Conservation (phyloP, 1,140 invertebrate genomes). For the Drosophila kurseongensis region DNA sequence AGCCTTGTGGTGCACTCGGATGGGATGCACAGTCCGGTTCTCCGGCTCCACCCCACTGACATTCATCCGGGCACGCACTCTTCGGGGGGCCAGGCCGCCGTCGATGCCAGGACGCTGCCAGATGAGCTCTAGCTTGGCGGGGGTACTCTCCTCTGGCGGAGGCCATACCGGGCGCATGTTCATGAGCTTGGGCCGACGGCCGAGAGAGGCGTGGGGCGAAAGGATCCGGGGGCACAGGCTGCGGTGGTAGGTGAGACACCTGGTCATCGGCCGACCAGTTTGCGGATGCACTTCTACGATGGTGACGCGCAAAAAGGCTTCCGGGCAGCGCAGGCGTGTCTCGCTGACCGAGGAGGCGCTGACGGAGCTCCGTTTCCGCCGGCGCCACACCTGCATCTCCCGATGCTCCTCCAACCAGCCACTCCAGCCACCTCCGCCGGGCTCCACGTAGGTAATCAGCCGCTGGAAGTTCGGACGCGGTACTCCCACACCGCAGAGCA, state of each 20-base stretch:
- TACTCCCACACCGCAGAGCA: neutral
- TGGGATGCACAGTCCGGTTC: neutral
- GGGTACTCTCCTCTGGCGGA: neutral
- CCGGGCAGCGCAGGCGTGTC: neutral
- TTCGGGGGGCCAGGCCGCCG: neutral
- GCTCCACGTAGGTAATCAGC: neutral
- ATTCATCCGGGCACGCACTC: neutral
- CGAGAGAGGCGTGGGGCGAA: neutral
- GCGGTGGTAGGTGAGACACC: neutral
- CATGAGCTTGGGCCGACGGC: neutral
- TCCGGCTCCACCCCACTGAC: neutral
- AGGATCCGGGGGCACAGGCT: neutral
- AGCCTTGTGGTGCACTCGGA: neutral
- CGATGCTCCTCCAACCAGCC: neutral
- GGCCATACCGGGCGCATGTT: neutral
- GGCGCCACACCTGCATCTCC: neutral
- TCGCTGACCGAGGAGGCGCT: neutral
- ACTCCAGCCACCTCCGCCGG: neutral
- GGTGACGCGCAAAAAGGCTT: neutral
- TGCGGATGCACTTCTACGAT: neutral
- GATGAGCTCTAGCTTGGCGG: neutral
- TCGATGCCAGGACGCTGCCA: neutral
- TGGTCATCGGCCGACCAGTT: neutral
- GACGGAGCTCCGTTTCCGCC: neutral
- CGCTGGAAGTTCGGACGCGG: slow-evolving; percentile 4